Percentiles rank a stretch among this genome's conserved stretches.
Conservation (phyloP, 1,140 invertebrate genomes). For the Scaptomyza hsui region DNA sequence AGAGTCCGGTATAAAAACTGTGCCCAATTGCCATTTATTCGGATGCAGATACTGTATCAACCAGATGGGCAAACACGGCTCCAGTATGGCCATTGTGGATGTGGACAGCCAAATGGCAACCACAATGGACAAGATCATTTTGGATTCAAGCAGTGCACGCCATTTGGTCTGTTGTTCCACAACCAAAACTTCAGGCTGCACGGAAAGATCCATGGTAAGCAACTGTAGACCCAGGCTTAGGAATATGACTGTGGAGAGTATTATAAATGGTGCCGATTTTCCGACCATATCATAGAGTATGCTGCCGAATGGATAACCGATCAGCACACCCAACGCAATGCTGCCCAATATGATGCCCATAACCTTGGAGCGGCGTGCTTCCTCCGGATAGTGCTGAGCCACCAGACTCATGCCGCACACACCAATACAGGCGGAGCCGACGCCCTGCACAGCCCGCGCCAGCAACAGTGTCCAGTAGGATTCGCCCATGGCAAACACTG, state of each 20-base stretch:
- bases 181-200: constrained; percentile 62
- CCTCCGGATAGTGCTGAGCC: constrained; percentile 84
- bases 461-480: constrained; percentile 90
- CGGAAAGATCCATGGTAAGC: constrained; percentile 73
- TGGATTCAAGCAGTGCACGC: constrained; percentile 86
- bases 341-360: constrained; percentile 93
- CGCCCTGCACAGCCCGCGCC: constrained; percentile 93
- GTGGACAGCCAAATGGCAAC: constrained; percentile 91
- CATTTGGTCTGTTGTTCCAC: constrained; percentile 84
- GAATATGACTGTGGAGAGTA: constrained; percentile 87
- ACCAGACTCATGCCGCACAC: constrained; percentile 90
- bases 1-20: constrained; percentile 93
- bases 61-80: constrained; percentile 93
- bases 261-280: constrained; percentile 89
- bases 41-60: constrained; percentile 89
- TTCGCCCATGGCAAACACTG: constrained; percentile 93
- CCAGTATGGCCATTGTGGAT: constrained; percentile 91
- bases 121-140: constrained; percentile 86
- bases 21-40: constrained; percentile 91
- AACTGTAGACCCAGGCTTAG: constrained; percentile 84
- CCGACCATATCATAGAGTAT: constrained; percentile 90
- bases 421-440: constrained; percentile 92
- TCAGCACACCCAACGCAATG: constrained; percentile 90
- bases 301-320: constrained; percentile 92
- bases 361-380: constrained; percentile 86